Conservation (phyloP, 2,888 invertebrate species). For the Xestobium rufovillosum region DNA sequence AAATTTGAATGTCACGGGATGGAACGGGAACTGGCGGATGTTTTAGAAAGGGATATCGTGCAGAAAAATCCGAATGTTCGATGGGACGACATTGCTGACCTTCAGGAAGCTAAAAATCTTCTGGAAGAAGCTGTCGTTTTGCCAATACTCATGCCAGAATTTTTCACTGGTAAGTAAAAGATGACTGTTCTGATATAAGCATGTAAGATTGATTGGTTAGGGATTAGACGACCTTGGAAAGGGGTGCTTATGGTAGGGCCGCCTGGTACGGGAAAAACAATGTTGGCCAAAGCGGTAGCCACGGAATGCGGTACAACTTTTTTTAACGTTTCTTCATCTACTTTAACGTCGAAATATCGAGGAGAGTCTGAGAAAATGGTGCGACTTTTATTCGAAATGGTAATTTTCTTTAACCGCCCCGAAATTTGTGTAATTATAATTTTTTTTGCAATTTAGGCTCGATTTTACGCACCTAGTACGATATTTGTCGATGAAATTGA, state of each 20-base stretch:
- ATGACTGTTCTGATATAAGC: not conserved
- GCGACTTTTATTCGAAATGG: constrained; percentile 94
- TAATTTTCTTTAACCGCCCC: constrained; percentile 35
- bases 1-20: constrained; percentile 77
- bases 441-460: constrained; percentile 57
- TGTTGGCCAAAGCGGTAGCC: constrained; percentile 96
- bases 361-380: constrained; percentile 99
- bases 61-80: constrained; percentile 93
- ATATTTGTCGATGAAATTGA: constrained; percentile 99
- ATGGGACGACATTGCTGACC: constrained; percentile 92
- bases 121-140: constrained; percentile 96
- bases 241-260: constrained; percentile 93
- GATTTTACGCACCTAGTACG: constrained; percentile 96
- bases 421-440: constrained; percentile 5
- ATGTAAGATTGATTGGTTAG: constrained; percentile 40
- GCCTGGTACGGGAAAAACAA: constrained; percentile 90
- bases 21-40: constrained; percentile 89
- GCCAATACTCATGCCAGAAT: constrained; percentile 97
- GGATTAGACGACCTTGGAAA: constrained; percentile 94
- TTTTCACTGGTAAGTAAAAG: constrained; percentile 69
- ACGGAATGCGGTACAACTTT: constrained; percentile 97
- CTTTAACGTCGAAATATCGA: constrained; percentile 95
- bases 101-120: constrained; percentile 80
- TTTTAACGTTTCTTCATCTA: constrained; percentile 95
- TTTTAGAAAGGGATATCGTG: constrained; percentile 85